Conservation (phyloP, 2,797 vertebrate species). For the Tokudaia muenninki region DNA sequence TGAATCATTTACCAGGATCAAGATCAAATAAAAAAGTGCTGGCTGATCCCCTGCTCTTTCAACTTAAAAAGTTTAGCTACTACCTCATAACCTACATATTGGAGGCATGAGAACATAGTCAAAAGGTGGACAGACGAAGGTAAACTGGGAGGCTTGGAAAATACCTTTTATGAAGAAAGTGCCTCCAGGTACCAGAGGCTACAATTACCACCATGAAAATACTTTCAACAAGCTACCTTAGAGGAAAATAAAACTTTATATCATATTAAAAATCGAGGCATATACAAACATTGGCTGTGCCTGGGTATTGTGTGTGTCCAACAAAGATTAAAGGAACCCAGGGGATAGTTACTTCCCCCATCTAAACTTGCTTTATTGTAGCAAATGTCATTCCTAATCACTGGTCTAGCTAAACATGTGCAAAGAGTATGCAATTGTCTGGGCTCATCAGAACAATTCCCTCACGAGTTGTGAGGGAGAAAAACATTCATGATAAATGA, state of each 20-base stretch:
- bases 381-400: constrained; percentile 63
- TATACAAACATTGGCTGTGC: constrained; percentile 14
- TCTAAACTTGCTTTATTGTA: constrained; percentile 34
- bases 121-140: not conserved
- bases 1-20: constrained; percentile 20
- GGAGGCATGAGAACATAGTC: not conserved
- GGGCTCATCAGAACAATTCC: constrained; percentile 22
- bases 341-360: not conserved
- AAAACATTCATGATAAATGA: not conserved
- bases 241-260: not conserved
- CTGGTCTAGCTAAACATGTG: constrained; percentile 21
- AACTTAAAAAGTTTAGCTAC: not conserved
- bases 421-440: constrained; percentile 2
- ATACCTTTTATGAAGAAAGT: not conserved
- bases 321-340: constrained; percentile 38
- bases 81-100: too few relatives aligned
- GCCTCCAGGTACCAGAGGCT: not conserved
- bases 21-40: constrained; percentile 4
- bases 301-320: not conserved
- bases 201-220: not conserved
- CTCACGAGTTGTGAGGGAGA: not conserved
- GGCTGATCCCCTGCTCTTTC: not conserved
- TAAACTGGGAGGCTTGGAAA: not conserved
- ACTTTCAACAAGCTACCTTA: not conserved
- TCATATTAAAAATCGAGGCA: not conserved